Conservation (phyloP, 2,888 invertebrate genomes). For the Pherbina coryleti region DNA sequence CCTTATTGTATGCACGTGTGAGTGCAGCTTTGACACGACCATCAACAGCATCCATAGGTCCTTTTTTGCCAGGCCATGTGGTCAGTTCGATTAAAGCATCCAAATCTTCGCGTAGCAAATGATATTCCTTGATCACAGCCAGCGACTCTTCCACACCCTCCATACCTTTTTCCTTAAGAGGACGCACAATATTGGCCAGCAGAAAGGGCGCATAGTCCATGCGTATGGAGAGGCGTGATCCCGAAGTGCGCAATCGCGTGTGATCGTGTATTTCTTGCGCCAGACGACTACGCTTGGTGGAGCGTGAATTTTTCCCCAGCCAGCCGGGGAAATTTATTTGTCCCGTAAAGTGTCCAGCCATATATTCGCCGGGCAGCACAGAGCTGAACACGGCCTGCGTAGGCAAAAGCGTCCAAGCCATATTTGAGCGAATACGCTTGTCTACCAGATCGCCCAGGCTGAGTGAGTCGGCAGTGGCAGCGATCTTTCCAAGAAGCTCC, state of each 20-base stretch:
- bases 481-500: constrained; percentile 78
- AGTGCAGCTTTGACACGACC: constrained; percentile 92
- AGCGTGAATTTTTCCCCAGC: constrained; percentile 95
- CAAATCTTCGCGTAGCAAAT: constrained; percentile 90
- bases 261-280: constrained; percentile 89
- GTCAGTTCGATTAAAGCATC: constrained; percentile 89
- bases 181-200: constrained; percentile 80
- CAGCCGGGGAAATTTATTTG: constrained; percentile 94
- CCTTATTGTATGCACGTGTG: constrained; percentile 93
- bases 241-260: constrained; percentile 84
- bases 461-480: constrained; percentile 87
- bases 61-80: constrained; percentile 83
- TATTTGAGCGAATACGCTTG: constrained; percentile 81
- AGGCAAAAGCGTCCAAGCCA: constrained; percentile 91
- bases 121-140: constrained; percentile 84
- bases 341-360: constrained; percentile 83
- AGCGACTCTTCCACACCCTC: constrained; percentile 83
- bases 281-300: constrained; percentile 84
- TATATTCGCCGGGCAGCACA: constrained; percentile 87
- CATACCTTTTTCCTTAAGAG: constrained; percentile 77
- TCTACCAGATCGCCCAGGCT: constrained; percentile 90
- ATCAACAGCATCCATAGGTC: constrained; percentile 83
- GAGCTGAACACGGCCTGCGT: constrained; percentile 89
- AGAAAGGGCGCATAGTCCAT: constrained; percentile 90
- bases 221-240: constrained; percentile 84